Percentiles rank a stretch among this genome's conserved stretches.
These are phyloP conservation scores for Eupleurogrammus muticus DNA, from an alignment of 2,797 vertebrate species.

Conservation along the genomic window DNA sequence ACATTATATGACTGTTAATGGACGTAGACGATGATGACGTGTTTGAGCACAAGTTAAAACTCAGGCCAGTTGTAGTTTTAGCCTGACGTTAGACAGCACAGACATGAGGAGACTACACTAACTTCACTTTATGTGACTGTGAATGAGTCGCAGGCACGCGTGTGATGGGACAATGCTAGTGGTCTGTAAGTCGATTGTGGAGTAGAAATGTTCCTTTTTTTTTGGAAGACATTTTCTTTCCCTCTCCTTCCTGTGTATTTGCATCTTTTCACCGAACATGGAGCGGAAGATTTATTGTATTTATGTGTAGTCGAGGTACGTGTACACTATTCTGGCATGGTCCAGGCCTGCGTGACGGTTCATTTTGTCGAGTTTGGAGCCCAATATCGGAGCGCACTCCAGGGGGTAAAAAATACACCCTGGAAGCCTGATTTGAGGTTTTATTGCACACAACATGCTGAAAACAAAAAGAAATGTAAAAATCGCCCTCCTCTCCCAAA, in stretches of 20 bases:
- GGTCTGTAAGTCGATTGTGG: constrained; percentile 29
- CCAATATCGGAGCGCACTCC: constrained; percentile 14
- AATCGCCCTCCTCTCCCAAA: not conserved
- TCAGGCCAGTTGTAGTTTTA: constrained; percentile 40
- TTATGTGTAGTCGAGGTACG: constrained; percentile 61
- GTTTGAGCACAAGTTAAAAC: constrained; percentile 65
- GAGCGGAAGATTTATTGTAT: constrained; percentile 44
- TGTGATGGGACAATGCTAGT: constrained; percentile 29
- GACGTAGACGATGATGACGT: constrained; percentile 30
- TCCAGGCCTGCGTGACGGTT: constrained; percentile 49
- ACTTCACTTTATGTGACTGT: constrained; percentile 42
- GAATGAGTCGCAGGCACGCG: constrained; percentile 23
- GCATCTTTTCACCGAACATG: constrained; percentile 40
- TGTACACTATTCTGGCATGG: constrained; percentile 68
- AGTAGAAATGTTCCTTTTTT: constrained; percentile 29
- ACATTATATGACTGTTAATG: constrained; percentile 68
- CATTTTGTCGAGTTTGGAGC: constrained; percentile 41
- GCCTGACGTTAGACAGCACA: constrained; percentile 44
- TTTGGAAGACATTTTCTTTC: constrained; percentile 7
- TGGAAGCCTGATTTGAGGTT: constrained; percentile 3
- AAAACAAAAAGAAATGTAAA: constrained; percentile 9
- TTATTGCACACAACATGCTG: not conserved
- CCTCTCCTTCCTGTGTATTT: constrained; percentile 57
- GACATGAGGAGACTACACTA: constrained; percentile 19
- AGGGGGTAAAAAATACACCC: not conserved